These are phyloP conservation scores for Hylyphantes graminicola DNA, from an alignment of 1,140 invertebrate genomes.

Conservation along the genomic window DNA sequence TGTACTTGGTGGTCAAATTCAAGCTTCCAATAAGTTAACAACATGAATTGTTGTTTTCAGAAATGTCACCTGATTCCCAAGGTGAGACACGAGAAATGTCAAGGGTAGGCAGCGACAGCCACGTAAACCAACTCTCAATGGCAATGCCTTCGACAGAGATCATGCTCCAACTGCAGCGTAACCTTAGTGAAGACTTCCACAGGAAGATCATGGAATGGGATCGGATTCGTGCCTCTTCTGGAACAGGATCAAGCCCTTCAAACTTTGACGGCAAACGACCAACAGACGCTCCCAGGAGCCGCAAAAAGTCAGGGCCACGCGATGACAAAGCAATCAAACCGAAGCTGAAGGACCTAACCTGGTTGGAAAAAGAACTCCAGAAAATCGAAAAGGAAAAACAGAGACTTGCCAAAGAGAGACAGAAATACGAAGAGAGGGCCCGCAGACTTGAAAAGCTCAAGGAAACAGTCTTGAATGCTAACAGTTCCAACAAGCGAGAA, in stretches of 20 bases:
- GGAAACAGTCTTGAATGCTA: slow-evolving; percentile 71
- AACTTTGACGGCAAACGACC: slow-evolving; percentile 62
- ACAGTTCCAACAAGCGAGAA: slow-evolving; percentile 73
- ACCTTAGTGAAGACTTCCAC: slow-evolving; percentile 78
- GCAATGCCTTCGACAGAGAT: slow-evolving; percentile 9
- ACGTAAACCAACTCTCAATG: slow-evolving; percentile 33
- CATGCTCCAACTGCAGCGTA: slow-evolving; percentile 73
- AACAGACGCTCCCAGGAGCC: not conserved
- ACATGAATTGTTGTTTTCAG: not conserved
- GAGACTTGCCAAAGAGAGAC: slow-evolving; percentile 72
- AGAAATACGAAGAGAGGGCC: slow-evolving; percentile 74
- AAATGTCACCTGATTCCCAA: slow-evolving; percentile 1
- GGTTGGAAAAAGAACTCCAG: slow-evolving; percentile 74
- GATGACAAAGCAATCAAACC: slow-evolving; percentile 37
- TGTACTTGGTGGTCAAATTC: too few relatives aligned
- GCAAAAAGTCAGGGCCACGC: slow-evolving; percentile 22
- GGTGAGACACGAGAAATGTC: slow-evolving; percentile 25
- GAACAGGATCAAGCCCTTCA: slow-evolving; percentile 44
- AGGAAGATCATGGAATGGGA: slow-evolving; percentile 81
- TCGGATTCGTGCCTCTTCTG: slow-evolving; percentile 61
- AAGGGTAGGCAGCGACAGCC: slow-evolving; percentile 42
- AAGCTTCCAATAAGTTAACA: not conserved
- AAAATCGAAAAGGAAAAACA: slow-evolving; percentile 75
- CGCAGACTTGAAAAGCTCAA: slow-evolving; percentile 74
- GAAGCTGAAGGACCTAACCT: slow-evolving; percentile 71